Evolutionary conservation across 2,797 vertebrate species (phyloP).

Genomic region (Notoglanidium macrostoma): DNA sequence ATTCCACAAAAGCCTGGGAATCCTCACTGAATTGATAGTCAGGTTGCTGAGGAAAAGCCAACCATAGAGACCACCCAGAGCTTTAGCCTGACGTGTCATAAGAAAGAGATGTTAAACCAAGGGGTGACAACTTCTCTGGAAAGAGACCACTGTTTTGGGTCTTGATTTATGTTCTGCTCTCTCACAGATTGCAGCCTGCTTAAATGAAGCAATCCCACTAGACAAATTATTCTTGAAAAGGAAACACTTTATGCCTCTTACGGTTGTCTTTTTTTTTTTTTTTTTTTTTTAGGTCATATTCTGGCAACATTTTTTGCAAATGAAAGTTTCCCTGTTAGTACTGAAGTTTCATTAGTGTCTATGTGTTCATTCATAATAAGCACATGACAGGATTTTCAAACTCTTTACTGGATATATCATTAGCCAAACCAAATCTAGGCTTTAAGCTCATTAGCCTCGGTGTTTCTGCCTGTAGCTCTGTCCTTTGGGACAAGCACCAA

Average conservation of each 20-base stretch:
- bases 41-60: slow-evolving; percentile 44
- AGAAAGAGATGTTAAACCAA: slow-evolving; percentile 49
- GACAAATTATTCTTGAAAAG: slow-evolving; percentile 17
- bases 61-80: slow-evolving; percentile 52
- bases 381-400: background rate
- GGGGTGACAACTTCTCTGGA: slow-evolving; percentile 46
- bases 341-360: background rate
- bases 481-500: slow-evolving; percentile 45
- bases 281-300: background rate
- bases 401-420: background rate
- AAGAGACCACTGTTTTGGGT: slow-evolving; percentile 14
- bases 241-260: slow-evolving; percentile 13
- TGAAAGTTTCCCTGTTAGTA: slow-evolving; percentile 2
- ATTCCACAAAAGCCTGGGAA: slow-evolving; percentile 50
- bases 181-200: slow-evolving; percentile 28
- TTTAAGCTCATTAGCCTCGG: slow-evolving; percentile 28
- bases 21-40: slow-evolving; percentile 48
- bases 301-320: slow-evolving; percentile 6
- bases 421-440: slow-evolving; percentile 10
- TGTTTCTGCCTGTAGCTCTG: slow-evolving; percentile 41
- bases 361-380: slow-evolving; percentile 5
- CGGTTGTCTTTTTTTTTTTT: background rate
- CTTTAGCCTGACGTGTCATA: slow-evolving; percentile 52
- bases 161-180: slow-evolving; percentile 31
- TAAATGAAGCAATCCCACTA: slow-evolving; percentile 21